Evolutionary conservation across 2,113 vertebrate genomes (phyloP).

Genomic region (Brachyistius frenatus): DNA sequence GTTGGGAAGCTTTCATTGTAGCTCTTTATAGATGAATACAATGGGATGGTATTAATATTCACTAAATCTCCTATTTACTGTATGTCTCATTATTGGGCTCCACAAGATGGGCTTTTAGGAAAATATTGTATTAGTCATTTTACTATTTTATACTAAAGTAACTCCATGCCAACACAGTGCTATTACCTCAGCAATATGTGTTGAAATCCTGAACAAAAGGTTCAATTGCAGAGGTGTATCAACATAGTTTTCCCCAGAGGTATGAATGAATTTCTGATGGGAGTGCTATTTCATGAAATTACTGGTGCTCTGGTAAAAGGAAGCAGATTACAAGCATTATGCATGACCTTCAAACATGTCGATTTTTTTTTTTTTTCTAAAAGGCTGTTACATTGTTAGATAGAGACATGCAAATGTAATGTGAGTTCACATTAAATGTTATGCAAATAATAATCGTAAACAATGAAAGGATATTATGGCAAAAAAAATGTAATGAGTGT

Average conservation of each 20-base stretch:
- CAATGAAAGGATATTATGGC: conserved; percentile 9
- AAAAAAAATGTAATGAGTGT: conserved; percentile 22
- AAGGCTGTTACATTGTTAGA: conserved; percentile 17
- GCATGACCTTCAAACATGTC: conserved; percentile 19
- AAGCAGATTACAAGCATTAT: conserved; percentile 25
- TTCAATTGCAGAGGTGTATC: neutral
- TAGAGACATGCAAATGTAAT: conserved; percentile 6
- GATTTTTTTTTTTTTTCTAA: conserved; percentile 1
- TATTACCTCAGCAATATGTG: conserved; percentile 7
- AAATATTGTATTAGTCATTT: neutral
- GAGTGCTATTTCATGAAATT: conserved; percentile 31
- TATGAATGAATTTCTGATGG: conserved; percentile 31
- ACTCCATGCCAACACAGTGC: neutral
- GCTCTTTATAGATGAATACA: no score
- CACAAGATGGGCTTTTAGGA: neutral
- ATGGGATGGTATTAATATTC: no score
- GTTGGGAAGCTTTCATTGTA: no score
- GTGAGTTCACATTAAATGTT: conserved; percentile 7
- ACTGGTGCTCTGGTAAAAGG: conserved; percentile 22
- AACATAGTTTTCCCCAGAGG: conserved; percentile 19
- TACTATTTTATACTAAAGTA: neutral
- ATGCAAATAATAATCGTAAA: conserved; percentile 17
- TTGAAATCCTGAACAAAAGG: conserved; percentile 32
- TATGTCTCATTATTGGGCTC: neutral
- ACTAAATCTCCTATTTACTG: no score